Percentiles rank a stretch among this genome's conserved stretches.
Conservation (phyloP, 2,113 vertebrate species). For the Procavia capensis region DNA sequence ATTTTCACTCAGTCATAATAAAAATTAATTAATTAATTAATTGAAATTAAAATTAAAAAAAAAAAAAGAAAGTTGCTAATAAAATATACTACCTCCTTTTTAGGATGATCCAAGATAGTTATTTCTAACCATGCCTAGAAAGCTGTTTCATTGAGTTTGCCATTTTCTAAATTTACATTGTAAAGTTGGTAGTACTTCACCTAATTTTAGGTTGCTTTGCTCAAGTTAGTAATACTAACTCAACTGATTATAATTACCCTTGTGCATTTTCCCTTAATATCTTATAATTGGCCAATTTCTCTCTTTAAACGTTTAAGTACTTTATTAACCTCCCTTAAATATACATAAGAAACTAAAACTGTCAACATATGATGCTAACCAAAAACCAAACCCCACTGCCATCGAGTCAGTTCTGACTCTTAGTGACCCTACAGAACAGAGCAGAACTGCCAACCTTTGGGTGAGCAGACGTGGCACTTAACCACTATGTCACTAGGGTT, state of each 20-base stretch:
- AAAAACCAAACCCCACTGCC: too few species aligned
- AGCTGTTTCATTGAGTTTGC: background rate
- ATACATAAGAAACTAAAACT: background rate
- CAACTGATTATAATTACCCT: background rate
- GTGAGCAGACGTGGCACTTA: too few species aligned
- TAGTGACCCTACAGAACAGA: too few species aligned
- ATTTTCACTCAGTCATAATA: too few species aligned
- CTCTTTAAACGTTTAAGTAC: background rate
- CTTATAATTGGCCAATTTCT: background rate
- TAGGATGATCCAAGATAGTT: background rate
- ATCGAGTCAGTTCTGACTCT: too few species aligned
- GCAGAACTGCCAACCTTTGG: too few species aligned
- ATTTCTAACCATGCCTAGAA: constrained; percentile 1
- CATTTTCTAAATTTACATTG: background rate
- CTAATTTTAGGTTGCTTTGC: constrained; percentile 29
- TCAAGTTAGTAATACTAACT: background rate
- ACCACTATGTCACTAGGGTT: too few species aligned
- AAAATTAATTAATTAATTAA: too few species aligned
- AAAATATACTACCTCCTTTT: background rate
- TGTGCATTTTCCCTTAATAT: background rate
- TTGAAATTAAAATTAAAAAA: too few species aligned
- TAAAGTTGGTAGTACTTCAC: background rate
- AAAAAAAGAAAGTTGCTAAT: too few species aligned
- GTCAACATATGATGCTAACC: background rate
- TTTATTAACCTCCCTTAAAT: constrained; percentile 44